Conservation (phyloP, 1,140 invertebrate species). For the Drosophila lacteicornis region DNA sequence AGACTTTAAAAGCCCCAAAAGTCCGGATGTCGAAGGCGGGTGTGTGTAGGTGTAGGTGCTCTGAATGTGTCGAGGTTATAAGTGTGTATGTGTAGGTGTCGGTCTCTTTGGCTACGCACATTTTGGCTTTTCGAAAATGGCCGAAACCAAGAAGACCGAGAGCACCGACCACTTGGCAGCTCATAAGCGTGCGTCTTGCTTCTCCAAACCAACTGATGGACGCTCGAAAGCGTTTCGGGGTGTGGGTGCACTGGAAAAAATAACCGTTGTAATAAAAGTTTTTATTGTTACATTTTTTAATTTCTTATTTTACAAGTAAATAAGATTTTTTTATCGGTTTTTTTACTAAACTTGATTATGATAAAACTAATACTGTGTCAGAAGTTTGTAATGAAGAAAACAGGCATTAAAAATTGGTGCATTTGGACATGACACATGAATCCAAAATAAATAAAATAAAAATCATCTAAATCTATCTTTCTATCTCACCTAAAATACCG, state of each 20-base stretch:
- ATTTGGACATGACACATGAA: no score
- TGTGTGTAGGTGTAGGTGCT: slow-evolving; percentile 9
- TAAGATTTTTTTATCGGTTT: no score
- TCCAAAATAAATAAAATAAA: no score
- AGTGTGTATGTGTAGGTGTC: slow-evolving; percentile 10
- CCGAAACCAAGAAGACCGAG: slow-evolving; percentile 42
- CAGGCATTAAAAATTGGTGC: no score
- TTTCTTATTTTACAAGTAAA: no score
- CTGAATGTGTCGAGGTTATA: background rate
- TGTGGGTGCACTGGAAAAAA: slow-evolving; percentile 15
- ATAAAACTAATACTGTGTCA: no score
- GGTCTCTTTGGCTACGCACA: slow-evolving; percentile 36
- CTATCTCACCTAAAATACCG: no score
- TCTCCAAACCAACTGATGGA: slow-evolving; percentile 20
- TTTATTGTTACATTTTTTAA: no score
- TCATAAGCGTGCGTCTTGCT: slow-evolving; percentile 33
- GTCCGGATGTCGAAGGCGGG: slow-evolving; percentile 36
- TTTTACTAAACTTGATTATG: no score
- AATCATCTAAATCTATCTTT: no score
- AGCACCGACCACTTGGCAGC: slow-evolving; percentile 47
- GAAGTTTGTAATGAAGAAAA: no score
- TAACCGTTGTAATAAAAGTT: no score
- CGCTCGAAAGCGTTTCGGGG: slow-evolving; percentile 3
- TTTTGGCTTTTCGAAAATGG: slow-evolving; percentile 48
- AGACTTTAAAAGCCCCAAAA: slow-evolving; percentile 47